Evolutionary conservation across 1,140 invertebrate species (phyloP).

Genomic region (Hyles vespertilio): DNA sequence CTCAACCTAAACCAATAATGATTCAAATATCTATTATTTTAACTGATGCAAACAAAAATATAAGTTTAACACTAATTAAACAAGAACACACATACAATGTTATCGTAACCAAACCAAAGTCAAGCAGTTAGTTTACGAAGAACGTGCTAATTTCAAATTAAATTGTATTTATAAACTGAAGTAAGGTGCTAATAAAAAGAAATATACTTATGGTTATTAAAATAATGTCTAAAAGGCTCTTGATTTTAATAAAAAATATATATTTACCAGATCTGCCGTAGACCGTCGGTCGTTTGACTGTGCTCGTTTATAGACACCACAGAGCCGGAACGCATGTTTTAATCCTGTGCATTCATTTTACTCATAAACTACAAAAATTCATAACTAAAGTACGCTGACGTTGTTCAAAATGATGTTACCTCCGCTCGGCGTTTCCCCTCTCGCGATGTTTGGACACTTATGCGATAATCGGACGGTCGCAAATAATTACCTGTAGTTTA

Average conservation of each 20-base stretch:
- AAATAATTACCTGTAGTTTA: constrained; percentile 56
- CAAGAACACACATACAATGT: too few relatives aligned
- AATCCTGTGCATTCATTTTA: constrained; percentile 34
- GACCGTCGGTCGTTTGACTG: constrained; percentile 18
- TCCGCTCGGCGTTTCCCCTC: constrained; percentile 62
- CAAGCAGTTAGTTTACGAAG: too few relatives aligned
- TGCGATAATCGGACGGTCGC: constrained; percentile 76
- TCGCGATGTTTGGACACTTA: constrained; percentile 71
- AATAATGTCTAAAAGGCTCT: not conserved
- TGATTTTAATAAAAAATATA: not conserved
- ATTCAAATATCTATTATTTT: too few relatives aligned
- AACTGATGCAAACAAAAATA: too few relatives aligned
- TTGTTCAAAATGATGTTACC: constrained; percentile 26
- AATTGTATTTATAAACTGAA: too few relatives aligned
- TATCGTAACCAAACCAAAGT: too few relatives aligned
- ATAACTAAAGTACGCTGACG: not conserved
- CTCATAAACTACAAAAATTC: not conserved
- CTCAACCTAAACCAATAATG: too few relatives aligned
- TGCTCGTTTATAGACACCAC: not conserved
- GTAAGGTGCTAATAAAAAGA: too few relatives aligned
- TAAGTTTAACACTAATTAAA: too few relatives aligned
- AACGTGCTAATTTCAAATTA: too few relatives aligned
- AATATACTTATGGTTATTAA: too few relatives aligned
- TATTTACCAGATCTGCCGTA: not conserved
- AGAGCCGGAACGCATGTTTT: constrained; percentile 38